Base-by-base conservation (phyloP, 1,140 invertebrate genomes). In the Littorina saxatilis region DNA sequence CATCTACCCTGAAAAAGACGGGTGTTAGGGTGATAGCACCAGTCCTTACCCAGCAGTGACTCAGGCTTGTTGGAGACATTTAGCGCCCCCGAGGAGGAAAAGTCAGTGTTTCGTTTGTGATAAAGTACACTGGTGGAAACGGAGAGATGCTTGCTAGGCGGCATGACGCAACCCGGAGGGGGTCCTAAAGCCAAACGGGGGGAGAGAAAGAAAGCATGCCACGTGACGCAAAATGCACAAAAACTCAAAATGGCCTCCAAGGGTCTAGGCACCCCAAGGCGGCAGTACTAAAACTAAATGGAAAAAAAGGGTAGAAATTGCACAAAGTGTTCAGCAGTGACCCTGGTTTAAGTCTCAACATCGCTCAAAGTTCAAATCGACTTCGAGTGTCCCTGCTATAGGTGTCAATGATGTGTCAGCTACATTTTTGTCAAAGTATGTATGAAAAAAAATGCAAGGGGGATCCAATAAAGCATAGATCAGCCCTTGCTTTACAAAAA, bases 71-170 rank as follows among this genome's bases (percentile, higher is more conserved):
- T 77, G 61, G 55, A n/a, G 55, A 63, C 39, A 66, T 82, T 84
- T 40, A 88, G 87, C 77, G 81, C 85, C 73, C 88, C 85, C 79
- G 76, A 82, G 17, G 89, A 88, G 40, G 87, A 85, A 82, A 90
- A 88, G 39, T 91, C 88, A 50, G 86, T 82, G 73, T 80, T 88
- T 78, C 87, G 85, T 86, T 89, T 89, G 83, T 88, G 84, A 85
- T 90, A 91, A 47, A 91, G 85, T 35, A 87, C 90, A 82, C 90
- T 89, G 61, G 87, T 91, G 66, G 90, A 91, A 79, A 86, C 82
- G 37, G 90, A 91, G 70, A 91, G 86, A 75, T 88, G 83, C 86
- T 88, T 90, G 78, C 84, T 85, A 74, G 87, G 85, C 79, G 89
- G 88, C 76, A 80, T 79, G 35, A 81, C 80, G 78, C 82, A 77